Percentiles rank a stretch among this genome's conserved stretches.
Evolutionary conservation across 2,888 invertebrate species (phyloP).

Genomic region (Ichneumoninae sp.): DNA sequence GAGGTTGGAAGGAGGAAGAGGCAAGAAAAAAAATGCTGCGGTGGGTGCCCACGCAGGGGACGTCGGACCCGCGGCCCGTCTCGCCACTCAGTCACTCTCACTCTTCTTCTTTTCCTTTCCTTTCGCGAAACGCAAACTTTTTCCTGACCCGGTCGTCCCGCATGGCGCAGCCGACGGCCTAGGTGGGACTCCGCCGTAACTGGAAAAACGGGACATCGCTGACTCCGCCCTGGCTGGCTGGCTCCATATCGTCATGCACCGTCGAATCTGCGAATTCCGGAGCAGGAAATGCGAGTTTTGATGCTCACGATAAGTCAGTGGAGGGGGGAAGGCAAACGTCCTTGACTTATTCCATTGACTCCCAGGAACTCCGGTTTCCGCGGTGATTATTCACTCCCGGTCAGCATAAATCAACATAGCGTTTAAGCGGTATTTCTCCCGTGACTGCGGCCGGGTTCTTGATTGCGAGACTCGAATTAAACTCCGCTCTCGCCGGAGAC

Average conservation of each 20-base stretch:
- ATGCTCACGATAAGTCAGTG: background rate
- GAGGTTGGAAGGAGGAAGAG: background rate
- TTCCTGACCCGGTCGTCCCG: slow-evolving; percentile 15
- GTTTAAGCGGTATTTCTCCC: slow-evolving; percentile 21
- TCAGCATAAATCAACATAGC: slow-evolving; percentile 27
- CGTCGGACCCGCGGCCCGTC: slow-evolving; percentile 47
- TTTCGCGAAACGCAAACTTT: slow-evolving; percentile 59
- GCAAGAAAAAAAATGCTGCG: slow-evolving; percentile 11
- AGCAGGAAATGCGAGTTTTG: background rate
- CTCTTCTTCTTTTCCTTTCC: slow-evolving; percentile 27
- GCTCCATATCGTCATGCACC: background rate
- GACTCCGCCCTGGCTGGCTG: background rate
- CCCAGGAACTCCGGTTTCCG: background rate
- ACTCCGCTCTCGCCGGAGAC: background rate
- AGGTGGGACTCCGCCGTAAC: background rate
- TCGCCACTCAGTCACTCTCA: slow-evolving; percentile 43
- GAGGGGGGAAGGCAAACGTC: background rate
- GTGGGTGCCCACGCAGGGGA: slow-evolving; percentile 21
- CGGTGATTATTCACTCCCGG: slow-evolving; percentile 19
- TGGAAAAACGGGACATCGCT: slow-evolving; percentile 4
- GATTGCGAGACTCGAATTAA: slow-evolving; percentile 13
- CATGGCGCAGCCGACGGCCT: slow-evolving; percentile 14
- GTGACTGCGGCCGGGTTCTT: slow-evolving; percentile 5
- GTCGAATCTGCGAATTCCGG: background rate
- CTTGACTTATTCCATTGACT: slow-evolving; percentile 12